Evolutionary conservation across 2,888 invertebrate genomes (phyloP), one percentile per base, ranked within the genome.

Genomic region (Agriopis leucophaearia): DNA sequence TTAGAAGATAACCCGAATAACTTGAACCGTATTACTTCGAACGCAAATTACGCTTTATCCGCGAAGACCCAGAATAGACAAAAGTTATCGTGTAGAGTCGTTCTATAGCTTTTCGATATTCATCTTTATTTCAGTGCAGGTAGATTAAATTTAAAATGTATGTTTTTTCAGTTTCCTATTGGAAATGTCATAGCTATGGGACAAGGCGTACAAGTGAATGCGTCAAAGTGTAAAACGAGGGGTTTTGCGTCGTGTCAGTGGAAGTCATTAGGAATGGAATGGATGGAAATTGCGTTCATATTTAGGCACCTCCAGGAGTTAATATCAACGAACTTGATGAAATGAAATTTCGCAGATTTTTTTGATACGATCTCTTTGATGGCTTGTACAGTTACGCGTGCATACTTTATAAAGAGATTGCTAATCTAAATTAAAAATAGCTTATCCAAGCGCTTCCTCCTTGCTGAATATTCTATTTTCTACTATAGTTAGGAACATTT

Each of bases 221-320:
- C 94, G 92, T 91, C 92, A 93, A 93, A 93, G 92, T 94, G 93
- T 93, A 92, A 93, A 94, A 94, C 91, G 93, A 92, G 94, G 92
- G 92, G 91, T 91, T 92, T 93, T 87, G 87, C 91, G 89, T 83
- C 88, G 88, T 91, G 92, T 92, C 93, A 92, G 89, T 88, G 91
- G 90, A 92, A 94, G 94, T 94, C 94, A 93, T 94, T 93, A 94
- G 91, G 90, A 92, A 85, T 81, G 92, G 90, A 92, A 92, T 91
- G 91, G 90, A 91, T 92, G 92, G 88, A 90, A 93, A 93, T 93
- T 92, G 91, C 92, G 89, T 89, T 88, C 90, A 91, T 92, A 92
- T 91, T 92, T 92, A 90, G 84, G 79, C 79, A 82, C 84, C 86
- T 89, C 87, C 88, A 87, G 81, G 86, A 88, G 88, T 90, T 92